Percentiles rank a stretch among this genome's conserved stretches.
These are phyloP conservation scores for Ceratotherium simum DNA, from an alignment of 2,113 vertebrate genomes.

Conservation along the genomic window DNA sequence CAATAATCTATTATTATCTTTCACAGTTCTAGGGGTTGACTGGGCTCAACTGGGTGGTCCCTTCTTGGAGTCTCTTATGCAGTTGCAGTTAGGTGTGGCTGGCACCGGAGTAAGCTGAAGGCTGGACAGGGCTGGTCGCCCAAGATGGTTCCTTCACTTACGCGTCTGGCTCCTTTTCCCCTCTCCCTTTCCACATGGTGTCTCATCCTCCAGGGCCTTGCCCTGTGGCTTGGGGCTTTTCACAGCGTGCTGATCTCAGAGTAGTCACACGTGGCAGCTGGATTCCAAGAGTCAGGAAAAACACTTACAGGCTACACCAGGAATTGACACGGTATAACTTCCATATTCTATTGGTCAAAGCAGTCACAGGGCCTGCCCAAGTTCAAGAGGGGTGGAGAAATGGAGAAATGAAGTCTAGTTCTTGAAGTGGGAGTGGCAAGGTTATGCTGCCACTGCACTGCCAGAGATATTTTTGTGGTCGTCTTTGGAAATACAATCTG, in stretches of 20 bases:
- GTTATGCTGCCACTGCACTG: neutral
- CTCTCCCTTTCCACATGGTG: neutral
- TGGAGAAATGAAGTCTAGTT: neutral
- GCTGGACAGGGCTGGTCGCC: neutral
- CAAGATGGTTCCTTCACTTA: neutral
- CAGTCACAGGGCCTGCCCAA: neutral
- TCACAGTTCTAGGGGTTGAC: neutral
- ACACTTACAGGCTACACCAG: neutral
- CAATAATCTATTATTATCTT: neutral
- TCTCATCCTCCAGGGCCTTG: neutral
- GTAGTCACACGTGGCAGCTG: neutral
- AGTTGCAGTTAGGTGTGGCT: neutral
- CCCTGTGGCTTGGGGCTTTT: neutral
- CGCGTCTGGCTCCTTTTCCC: neutral
- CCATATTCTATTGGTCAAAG: neutral
- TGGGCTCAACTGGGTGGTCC: neutral
- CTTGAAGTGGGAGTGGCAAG: neutral
- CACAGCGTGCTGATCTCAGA: neutral
- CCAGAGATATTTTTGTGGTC: neutral
- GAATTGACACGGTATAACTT: neutral
- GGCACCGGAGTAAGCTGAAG: neutral
- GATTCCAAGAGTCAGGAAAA: neutral
- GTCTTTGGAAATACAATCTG: neutral
- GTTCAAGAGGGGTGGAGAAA: accelerated
- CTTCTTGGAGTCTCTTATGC: neutral